These are phyloP conservation scores for Achlya flavicornis DNA, from an alignment of 2,888 invertebrate genomes.

Conservation along the genomic window DNA sequence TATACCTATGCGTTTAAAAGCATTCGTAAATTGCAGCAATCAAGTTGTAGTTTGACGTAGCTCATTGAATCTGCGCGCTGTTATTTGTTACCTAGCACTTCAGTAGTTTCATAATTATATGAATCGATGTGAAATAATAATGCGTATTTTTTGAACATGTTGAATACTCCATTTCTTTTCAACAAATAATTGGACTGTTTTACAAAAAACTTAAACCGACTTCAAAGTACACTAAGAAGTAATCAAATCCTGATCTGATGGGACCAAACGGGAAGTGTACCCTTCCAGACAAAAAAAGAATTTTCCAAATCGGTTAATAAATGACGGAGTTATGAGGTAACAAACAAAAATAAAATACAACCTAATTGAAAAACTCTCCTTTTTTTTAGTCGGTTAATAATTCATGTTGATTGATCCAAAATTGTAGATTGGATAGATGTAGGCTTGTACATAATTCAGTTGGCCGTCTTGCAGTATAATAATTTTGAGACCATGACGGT, in stretches of 20 bases:
- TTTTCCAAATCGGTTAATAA: no score
- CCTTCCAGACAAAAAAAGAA: no score
- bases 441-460: background rate
- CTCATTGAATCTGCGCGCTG: background rate
- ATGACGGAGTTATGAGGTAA: no score
- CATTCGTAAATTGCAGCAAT: constrained; percentile 33
- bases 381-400: no score
- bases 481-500: constrained; percentile 2
- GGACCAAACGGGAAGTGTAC: no score
- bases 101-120: constrained; percentile 1
- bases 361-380: no score
- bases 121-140: background rate
- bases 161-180: background rate
- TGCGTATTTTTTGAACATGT: background rate
- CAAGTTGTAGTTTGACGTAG: constrained; percentile 6
- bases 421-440: no score
- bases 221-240: no score
- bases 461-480: background rate
- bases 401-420: background rate
- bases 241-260: no score
- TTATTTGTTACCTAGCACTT: constrained; percentile 1
- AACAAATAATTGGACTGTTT: no score
- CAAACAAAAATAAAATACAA: no score
- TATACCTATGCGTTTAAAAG: constrained; percentile 43
- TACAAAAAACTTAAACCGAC: no score